These are phyloP conservation scores for Volucella zonaria DNA, from an alignment of 2,888 invertebrate species.

Conservation along the genomic window DNA sequence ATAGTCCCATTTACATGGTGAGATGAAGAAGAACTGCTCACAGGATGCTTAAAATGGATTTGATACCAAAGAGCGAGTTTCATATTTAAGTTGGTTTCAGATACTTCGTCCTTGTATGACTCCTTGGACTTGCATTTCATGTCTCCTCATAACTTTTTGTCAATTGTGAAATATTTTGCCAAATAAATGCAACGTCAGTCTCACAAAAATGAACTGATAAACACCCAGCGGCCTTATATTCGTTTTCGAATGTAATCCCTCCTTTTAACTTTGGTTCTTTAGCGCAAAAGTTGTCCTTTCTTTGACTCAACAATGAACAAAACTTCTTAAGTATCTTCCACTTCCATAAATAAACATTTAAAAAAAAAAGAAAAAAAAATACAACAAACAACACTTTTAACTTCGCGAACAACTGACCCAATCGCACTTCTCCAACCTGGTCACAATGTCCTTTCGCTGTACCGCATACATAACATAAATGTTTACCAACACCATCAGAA, in stretches of 20 bases:
- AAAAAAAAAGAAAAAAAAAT: conserved; percentile 30
- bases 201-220: conserved; percentile 17
- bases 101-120: too few species aligned
- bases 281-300: conserved; percentile 48
- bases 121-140: too few species aligned
- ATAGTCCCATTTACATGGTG: too few species aligned
- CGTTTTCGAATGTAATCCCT: conserved; percentile 1
- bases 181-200: neutral
- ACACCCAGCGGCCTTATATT: neutral
- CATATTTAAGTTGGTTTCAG: too few species aligned
- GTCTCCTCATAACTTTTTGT: too few species aligned
- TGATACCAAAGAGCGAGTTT: too few species aligned
- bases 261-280: conserved; percentile 36
- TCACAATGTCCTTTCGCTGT: conserved; percentile 50
- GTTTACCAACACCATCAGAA: conserved; percentile 39
- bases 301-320: conserved; percentile 16
- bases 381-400: conserved; percentile 53
- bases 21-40: too few species aligned
- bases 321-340: conserved; percentile 47
- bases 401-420: conserved; percentile 37
- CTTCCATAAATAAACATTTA: conserved; percentile 46
- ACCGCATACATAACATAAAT: conserved; percentile 66
- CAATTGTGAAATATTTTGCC: too few species aligned
- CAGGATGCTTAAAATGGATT: too few species aligned
- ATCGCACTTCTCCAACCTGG: conserved; percentile 36